Base-by-base conservation (phyloP, 2,113 vertebrate species). In the Narcine bancroftii region DNA sequence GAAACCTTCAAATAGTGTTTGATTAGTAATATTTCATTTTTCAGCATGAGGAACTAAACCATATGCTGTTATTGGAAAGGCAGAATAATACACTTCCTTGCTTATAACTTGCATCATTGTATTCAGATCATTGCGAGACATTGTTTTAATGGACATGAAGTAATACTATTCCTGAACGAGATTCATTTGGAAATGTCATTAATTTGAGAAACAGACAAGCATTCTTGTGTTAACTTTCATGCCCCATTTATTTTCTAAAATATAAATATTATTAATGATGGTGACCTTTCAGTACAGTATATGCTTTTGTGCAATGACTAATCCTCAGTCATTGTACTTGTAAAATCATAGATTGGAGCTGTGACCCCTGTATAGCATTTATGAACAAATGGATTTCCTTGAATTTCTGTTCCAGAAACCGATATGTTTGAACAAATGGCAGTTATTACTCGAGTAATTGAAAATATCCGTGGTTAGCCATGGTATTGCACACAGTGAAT, bases 241-340 rank as follows among this genome's bases (percentile, higher is more conserved):
- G 17, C 33, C 72, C 53, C 29, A 63, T 87, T 60, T 60, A 56
- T 39, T 87, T 85, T 60, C 81, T 36, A 63, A n/a, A 36, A 87
- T 75, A 75, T 87, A 50, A 85, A 53, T 87, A 60, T 87, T 87
- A 87, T 56, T 87, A 87, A 87, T 60, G 81, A 87, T 36, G 60
- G 81, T 87, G 81, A 63, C 81, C 81, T 87, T 87, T 87, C 81
- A 60, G 17, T 6, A 87, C 81, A 60, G 17, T 6, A 87, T 87
- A n/a, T 63, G 81, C 17, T 60, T 87, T 63, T 87, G 36, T 60
- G 36, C 53, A 87, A 56, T 87, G 81, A 87, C 36, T 87, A 53
- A 87, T 87, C 50, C 81, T 60, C 33, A 36, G 81, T 87, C 53
- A 60, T 53, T 9, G 33, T 36, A 87, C 53, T 63, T 87, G 81